These are phyloP conservation scores for Myotis brandtii DNA, from an alignment of 2,113 vertebrate genomes.

Conservation along the genomic window DNA sequence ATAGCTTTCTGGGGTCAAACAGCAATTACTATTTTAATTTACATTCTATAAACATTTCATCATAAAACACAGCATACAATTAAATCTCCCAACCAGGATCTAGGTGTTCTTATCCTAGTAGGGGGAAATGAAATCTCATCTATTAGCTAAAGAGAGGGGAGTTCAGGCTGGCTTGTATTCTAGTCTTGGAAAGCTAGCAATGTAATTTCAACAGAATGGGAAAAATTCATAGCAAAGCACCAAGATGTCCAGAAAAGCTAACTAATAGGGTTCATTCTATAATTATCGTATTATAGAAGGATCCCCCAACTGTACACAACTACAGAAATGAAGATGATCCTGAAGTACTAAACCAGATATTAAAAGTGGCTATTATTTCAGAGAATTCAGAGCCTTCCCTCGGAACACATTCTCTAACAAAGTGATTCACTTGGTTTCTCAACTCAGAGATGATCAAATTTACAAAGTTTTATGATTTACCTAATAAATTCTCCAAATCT, in stretches of 20 bases:
- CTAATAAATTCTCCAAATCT: background rate
- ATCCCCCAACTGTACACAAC: background rate
- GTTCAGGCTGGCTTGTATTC: too few species aligned
- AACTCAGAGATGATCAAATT: background rate
- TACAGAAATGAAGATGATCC: background rate
- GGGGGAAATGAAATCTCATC: background rate
- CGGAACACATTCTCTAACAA: background rate
- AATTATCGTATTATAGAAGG: background rate
- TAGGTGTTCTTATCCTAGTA: background rate
- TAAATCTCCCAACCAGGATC: background rate
- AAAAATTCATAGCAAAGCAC: conserved; percentile 5
- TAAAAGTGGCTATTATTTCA: background rate
- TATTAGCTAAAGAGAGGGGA: background rate
- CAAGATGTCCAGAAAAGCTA: background rate
- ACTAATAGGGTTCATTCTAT: background rate
- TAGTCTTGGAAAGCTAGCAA: background rate
- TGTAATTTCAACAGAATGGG: background rate
- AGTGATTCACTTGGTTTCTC: background rate
- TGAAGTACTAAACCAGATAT: background rate
- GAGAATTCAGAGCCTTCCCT: conserved; percentile 39
- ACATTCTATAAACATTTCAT: background rate
- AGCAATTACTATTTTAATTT: conserved; percentile 17
- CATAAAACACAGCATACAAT: background rate
- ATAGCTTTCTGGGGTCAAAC: background rate
- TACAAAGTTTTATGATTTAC: conserved; percentile 29